Conservation (phyloP, 2,888 invertebrate species). For the Heliconius ismenius region DNA sequence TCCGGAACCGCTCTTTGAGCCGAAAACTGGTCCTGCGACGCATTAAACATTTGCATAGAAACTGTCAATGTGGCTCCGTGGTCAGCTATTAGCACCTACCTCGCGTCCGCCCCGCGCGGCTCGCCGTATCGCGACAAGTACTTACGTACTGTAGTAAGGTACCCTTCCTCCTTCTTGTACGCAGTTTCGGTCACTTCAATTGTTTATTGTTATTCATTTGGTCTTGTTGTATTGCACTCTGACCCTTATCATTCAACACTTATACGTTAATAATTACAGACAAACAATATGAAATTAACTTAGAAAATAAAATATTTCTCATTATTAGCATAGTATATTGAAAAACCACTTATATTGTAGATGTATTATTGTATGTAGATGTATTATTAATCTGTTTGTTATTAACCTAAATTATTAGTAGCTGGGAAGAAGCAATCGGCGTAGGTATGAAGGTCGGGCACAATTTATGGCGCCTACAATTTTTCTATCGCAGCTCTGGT, state of each 20-base stretch:
- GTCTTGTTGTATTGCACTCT: neutral
- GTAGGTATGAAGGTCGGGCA: slow-evolving; percentile 47
- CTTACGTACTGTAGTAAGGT: slow-evolving; percentile 11
- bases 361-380: slow-evolving; percentile 21
- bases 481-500: slow-evolving; percentile 41
- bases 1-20: slow-evolving; percentile 74
- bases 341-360: slow-evolving; percentile 5
- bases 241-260: neutral
- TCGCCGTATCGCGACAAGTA: slow-evolving; percentile 32
- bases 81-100: slow-evolving; percentile 74
- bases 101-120: slow-evolving; percentile 38
- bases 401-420: slow-evolving; percentile 33
- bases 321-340: neutral
- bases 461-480: slow-evolving; percentile 47
- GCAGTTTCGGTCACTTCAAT: neutral
- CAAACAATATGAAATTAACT: neutral
- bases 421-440: slow-evolving; percentile 31
- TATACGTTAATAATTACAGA: too few species aligned
- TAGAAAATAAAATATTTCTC: neutral
- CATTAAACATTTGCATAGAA: slow-evolving; percentile 80
- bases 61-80: slow-evolving; percentile 76
- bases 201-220: slow-evolving; percentile 2
- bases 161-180: slow-evolving; percentile 22
- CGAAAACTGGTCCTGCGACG: slow-evolving; percentile 78
- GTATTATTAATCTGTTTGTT: slow-evolving; percentile 32